These are phyloP conservation scores for Melieria omissa DNA, from an alignment of 2,888 invertebrate species.

Conservation along the genomic window DNA sequence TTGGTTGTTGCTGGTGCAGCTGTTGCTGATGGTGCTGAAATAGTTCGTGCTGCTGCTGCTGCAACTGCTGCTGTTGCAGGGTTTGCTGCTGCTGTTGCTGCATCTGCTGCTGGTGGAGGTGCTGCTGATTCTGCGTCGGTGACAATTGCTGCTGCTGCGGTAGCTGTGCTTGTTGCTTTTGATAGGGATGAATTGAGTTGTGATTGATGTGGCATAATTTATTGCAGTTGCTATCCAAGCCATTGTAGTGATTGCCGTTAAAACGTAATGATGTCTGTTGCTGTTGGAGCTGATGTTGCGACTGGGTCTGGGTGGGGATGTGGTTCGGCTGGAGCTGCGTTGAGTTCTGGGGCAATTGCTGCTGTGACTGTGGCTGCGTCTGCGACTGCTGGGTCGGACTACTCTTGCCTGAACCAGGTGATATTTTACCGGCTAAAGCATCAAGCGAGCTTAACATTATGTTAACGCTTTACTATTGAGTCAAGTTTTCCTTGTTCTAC, in stretches of 20 bases:
- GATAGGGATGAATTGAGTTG: conserved; percentile 59
- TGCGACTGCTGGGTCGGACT: conserved; percentile 54
- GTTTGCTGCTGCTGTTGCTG: conserved; percentile 46
- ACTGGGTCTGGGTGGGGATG: conserved; percentile 43
- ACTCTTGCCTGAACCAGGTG: conserved; percentile 75
- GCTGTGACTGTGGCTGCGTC: conserved; percentile 49
- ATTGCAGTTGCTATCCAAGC: conserved; percentile 57
- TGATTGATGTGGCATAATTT: conserved; percentile 59
- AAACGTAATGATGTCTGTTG: conserved; percentile 45
- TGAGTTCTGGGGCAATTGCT: conserved; percentile 15
- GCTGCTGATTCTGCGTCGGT: conserved; percentile 32
- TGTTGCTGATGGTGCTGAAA: conserved; percentile 46
- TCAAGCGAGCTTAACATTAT: conserved; percentile 87
- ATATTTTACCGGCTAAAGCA: conserved; percentile 89
- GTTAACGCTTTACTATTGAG: conserved; percentile 53
- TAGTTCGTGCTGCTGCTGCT: conserved; percentile 38
- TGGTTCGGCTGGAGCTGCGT: conserved; percentile 30
- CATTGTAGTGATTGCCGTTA: conserved; percentile 47
- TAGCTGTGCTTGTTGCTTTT: conserved; percentile 50
- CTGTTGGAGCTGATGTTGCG: conserved; percentile 32
- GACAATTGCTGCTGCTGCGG: conserved; percentile 38
- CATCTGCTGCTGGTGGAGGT: conserved; percentile 37
- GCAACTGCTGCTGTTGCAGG: conserved; percentile 56
- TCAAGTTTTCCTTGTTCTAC: conserved; percentile 21
- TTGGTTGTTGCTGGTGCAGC: conserved; percentile 42